These are phyloP conservation scores for Malacoctenus gilli DNA, from an alignment of 2,797 vertebrate genomes.

Conservation along the genomic window DNA sequence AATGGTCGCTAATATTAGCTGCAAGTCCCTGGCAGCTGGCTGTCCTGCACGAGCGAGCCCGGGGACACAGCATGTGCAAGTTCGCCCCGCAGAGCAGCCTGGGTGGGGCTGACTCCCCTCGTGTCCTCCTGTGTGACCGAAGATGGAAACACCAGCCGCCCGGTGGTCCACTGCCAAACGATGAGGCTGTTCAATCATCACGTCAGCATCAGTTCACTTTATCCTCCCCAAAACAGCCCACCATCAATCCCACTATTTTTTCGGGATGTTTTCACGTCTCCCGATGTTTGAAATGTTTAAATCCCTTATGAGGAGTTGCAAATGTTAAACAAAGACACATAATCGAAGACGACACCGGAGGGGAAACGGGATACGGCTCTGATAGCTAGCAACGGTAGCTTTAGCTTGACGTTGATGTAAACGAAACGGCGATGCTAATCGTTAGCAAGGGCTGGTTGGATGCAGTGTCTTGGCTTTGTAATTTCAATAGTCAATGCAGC, in stretches of 20 bases:
- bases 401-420: constrained; percentile 19
- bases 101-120: constrained; percentile 57
- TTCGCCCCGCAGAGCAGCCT: constrained; percentile 12
- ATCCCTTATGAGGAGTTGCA: no score
- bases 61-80: background rate
- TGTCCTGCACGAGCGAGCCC: no score
- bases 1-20: background rate
- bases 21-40: background rate
- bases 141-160: constrained; percentile 61
- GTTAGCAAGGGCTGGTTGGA: no score
- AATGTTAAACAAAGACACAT: background rate
- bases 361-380: constrained; percentile 28
- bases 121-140: constrained; percentile 56
- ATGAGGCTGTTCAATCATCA: constrained; percentile 27
- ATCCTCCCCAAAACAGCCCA: no score
- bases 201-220: constrained; percentile 28
- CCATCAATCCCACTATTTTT: no score
- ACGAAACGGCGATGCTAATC: background rate
- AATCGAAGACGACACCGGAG: constrained; percentile 26
- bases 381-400: constrained; percentile 48
- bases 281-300: no score
- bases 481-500: background rate
- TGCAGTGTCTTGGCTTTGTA: background rate
- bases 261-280: no score
- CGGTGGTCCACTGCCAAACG: constrained; percentile 32